phyloP scores from a whole-genome alignment of 2,113 vertebrate species.

The Ptyas mucosa region DNA sequence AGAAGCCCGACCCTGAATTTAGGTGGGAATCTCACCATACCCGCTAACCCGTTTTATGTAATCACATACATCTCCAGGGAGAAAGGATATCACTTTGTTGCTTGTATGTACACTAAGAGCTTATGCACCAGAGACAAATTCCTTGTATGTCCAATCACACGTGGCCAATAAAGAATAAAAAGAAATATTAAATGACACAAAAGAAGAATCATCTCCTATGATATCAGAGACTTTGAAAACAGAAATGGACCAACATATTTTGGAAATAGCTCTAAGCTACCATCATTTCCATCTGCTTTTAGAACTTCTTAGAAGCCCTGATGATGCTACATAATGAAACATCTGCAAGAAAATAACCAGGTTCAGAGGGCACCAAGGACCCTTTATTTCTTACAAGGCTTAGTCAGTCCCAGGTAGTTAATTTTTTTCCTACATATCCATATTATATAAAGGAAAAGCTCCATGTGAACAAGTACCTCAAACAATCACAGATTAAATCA shows the following conservation, averaged over 20 bases:
- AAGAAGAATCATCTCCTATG: neutral
- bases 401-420: neutral
- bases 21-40: neutral
- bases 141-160: no score
- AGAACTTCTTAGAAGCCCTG: neutral
- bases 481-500: slow-evolving; percentile 23
- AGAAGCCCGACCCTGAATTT: neutral
- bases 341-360: neutral
- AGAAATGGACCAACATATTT: neutral
- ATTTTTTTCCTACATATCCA: neutral
- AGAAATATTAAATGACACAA: neutral
- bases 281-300: neutral
- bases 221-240: neutral
- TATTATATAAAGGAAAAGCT: neutral
- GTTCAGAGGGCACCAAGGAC: neutral
- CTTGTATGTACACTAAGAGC: no score
- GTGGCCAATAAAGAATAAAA: no score
- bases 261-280: neutral
- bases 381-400: neutral
- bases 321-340: neutral
- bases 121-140: no score
- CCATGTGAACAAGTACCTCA: neutral
- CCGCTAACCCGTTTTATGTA: neutral
- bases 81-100: neutral
- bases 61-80: neutral